A percentile compares a stretch with the other conserved stretches of the same genome.
Evolutionary conservation across 1,140 invertebrate species (phyloP).

Genomic region (Dolichoris vasculosae): DNA sequence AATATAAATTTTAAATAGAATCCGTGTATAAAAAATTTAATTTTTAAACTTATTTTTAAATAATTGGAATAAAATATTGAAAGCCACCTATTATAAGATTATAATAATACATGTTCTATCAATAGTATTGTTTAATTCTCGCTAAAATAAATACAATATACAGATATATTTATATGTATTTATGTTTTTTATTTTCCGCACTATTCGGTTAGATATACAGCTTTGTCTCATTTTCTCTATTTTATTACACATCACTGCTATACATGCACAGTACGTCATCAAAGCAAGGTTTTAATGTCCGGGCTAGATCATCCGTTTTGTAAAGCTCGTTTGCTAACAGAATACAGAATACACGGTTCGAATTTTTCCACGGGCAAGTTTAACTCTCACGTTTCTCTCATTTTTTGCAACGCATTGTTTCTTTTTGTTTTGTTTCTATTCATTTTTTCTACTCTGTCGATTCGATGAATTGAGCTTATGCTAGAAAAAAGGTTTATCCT

Average conservation of each 20-base stretch:
- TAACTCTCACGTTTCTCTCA: slow-evolving; percentile 6
- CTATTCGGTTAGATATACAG: not conserved
- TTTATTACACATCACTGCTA: not conserved
- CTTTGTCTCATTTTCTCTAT: slow-evolving; percentile 1
- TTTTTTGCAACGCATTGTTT: not conserved
- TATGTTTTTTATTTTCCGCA: not conserved
- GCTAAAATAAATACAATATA: not conserved
- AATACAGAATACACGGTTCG: not conserved
- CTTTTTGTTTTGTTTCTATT: slow-evolving; percentile 12
- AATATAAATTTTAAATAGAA: no score
- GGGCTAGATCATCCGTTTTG: not conserved
- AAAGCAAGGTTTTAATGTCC: slow-evolving; percentile 19
- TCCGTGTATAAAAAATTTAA: no score
- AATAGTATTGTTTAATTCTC: no score
- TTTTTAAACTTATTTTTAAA: no score
- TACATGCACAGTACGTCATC: not conserved
- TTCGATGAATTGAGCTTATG: slow-evolving; percentile 27
- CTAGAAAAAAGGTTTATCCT: slow-evolving; percentile 32
- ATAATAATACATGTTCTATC: no score
- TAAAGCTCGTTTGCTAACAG: not conserved
- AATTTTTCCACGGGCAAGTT: slow-evolving; percentile 10
- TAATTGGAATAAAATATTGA: no score
- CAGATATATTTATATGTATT: not conserved
- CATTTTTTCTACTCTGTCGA: slow-evolving; percentile 20
- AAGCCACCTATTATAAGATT: no score